Base-by-base conservation (phyloP, 2,797 vertebrate species). In the Micropoecilia bifurca region DNA sequence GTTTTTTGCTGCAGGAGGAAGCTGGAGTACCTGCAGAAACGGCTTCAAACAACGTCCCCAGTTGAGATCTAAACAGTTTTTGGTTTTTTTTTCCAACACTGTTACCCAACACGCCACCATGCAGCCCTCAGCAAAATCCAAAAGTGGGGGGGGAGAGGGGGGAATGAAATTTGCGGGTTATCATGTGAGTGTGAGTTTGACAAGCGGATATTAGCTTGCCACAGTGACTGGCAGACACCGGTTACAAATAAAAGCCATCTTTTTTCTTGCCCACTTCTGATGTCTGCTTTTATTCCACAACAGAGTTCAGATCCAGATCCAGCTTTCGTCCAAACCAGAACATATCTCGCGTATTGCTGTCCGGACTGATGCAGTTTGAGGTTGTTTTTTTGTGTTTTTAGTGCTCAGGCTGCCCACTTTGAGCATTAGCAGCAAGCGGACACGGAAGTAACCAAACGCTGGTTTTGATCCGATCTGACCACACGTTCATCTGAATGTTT, bases 181-280 rank as follows among this genome's bases (percentile, higher is more conserved):
- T 85, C 53, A 1, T 85, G 73, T 66, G 41, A 86, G 74, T 20
- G 66, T 36, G 47, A 55, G 77, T 81, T 73, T 82, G 84, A 90
- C 83, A 76, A 78, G 79, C 82, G 72, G 83, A 87, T 88, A 87
- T 90, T 84, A 88, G 71, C 68, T 83, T 43, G 55, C 84, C 84
- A 71, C 80, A 82, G 50, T 85, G 78, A 79, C 61, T 84, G 74
- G 81, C 86, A 74, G 41, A 75, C 83, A 76, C 71, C 71, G 81
- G 83, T 47, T 82, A 81, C n/a, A 82, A 59, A 83, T 83, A 77
- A 76, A 83, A 81, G 61, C 71, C 46, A 76, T 22, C 33, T 75
- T 82, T 78, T 80, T 78, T 80, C 71, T 75, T 69, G 25, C 72
- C 68, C 72, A 75, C 12, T 71, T 57, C 20, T 55, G 46, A 81